A percentile compares a stretch with the other conserved stretches of the same genome.
Evolutionary conservation across 2,113 vertebrate genomes (phyloP).

Genomic region (Bubo blakistoni): DNA sequence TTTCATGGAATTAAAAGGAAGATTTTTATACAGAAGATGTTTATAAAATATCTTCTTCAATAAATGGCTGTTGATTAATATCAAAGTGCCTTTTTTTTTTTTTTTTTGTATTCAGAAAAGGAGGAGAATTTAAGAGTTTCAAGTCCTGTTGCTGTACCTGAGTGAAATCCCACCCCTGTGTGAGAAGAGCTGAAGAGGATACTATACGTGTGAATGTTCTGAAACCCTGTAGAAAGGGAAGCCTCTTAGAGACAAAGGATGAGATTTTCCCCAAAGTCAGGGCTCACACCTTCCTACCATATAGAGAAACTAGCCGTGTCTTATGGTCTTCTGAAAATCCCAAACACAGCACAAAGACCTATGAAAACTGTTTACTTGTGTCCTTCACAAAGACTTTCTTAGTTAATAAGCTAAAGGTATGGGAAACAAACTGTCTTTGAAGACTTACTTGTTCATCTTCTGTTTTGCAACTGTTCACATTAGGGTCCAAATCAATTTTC

Average conservation of each 20-base stretch:
- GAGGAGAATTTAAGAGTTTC: not conserved
- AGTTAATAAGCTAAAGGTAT: not conserved
- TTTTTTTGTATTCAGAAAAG: not conserved
- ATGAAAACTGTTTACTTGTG: not conserved
- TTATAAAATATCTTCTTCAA: not conserved
- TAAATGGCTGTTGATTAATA: not conserved
- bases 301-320: not conserved
- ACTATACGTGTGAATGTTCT: not conserved
- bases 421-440: not conserved
- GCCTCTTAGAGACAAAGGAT: not conserved
- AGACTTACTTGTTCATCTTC: not conserved
- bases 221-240: not conserved
- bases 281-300: fast-evolving
- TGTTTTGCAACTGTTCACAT: not conserved
- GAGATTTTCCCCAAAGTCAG: not conserved
- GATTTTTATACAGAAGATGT: not conserved
- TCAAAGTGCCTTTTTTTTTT: not conserved
- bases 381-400: not conserved
- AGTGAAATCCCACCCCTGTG: not conserved
- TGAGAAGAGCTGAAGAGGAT: not conserved
- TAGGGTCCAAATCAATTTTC: not conserved
- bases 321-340: not conserved
- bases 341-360: not conserved
- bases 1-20: not conserved
- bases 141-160: not conserved